A percentile compares a stretch with the other conserved stretches of the same genome.
These are phyloP conservation scores for Drosophila fulvimacula DNA, from an alignment of 2,888 invertebrate species.

Conservation along the genomic window DNA sequence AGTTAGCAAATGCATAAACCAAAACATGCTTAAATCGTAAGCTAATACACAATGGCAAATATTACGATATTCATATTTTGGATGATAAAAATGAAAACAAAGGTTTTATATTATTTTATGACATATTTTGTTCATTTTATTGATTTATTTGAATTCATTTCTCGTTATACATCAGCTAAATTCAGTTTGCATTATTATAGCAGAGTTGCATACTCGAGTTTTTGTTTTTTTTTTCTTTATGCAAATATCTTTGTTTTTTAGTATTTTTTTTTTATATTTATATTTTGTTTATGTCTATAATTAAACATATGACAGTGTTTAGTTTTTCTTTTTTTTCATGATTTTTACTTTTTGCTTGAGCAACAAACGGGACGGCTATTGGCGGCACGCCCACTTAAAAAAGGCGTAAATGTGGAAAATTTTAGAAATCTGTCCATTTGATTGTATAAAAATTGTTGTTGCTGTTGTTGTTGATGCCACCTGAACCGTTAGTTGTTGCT, in stretches of 20 bases:
- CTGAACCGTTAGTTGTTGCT: conserved; percentile 11
- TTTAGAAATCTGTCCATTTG: conserved; percentile 77
- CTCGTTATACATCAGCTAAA: conserved; percentile 73
- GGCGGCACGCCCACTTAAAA: conserved; percentile 45
- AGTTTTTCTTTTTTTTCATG: conserved; percentile 30
- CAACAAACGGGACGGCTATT: conserved; percentile 32
- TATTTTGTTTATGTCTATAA: conserved; percentile 55
- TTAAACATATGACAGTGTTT: conserved; percentile 70
- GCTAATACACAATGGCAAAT: neutral
- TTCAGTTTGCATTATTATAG: conserved; percentile 59
- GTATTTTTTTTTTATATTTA: conserved; percentile 46
- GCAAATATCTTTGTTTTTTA: conserved; percentile 22
- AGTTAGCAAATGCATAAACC: neutral
- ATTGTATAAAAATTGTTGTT: conserved; percentile 68
- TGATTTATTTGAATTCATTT: conserved; percentile 64
- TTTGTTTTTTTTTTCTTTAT: conserved; percentile 23
- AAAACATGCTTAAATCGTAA: neutral
- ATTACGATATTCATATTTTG: neutral
- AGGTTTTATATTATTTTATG: conserved; percentile 40
- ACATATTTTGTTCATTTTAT: conserved; percentile 72
- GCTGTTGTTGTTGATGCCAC: conserved; percentile 19
- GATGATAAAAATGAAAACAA: neutral
- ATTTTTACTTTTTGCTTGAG: conserved; percentile 10
- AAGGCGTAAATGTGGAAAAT: conserved; percentile 68
- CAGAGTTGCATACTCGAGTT: conserved; percentile 25